These are phyloP conservation scores for Tetragonisca angustula DNA, from an alignment of 2,888 invertebrate genomes.

Conservation along the genomic window DNA sequence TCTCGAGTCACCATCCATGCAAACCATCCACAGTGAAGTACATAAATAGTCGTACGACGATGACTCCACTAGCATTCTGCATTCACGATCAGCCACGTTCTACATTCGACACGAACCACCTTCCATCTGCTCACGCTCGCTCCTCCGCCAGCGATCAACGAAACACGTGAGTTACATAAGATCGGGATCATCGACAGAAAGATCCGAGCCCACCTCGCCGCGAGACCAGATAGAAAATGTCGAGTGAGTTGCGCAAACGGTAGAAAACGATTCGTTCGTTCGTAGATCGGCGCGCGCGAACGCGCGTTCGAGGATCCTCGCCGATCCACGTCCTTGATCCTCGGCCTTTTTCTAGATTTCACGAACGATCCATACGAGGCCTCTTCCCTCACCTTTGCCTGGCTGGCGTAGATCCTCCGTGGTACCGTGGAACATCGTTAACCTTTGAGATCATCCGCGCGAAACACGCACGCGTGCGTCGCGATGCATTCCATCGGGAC, in stretches of 20 bases:
- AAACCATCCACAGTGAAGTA: background rate
- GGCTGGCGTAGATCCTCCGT: constrained; percentile 26
- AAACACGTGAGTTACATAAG: constrained; percentile 26
- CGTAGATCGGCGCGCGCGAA: background rate
- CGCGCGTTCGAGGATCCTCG: background rate
- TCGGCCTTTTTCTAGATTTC: constrained; percentile 47
- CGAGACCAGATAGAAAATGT: constrained; percentile 33
- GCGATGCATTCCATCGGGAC: constrained; percentile 63
- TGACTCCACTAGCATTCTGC: background rate
- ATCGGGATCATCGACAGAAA: constrained; percentile 20
- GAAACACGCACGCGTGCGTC: constrained; percentile 59
- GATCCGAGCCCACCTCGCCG: too few relatives aligned
- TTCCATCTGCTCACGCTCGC: background rate
- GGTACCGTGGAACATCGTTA: constrained; percentile 75
- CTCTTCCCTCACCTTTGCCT: constrained; percentile 51
- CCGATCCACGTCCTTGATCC: constrained; percentile 47
- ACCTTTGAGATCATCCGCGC: constrained; percentile 76
- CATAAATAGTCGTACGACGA: background rate
- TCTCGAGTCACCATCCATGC: background rate
- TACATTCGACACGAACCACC: background rate
- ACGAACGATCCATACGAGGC: constrained; percentile 30
- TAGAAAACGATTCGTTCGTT: background rate
- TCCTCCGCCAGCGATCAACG: background rate
- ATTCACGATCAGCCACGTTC: constrained; percentile 1
- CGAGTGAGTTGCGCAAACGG: constrained; percentile 22